Evolutionary conservation across 2,113 vertebrate genomes (phyloP).

Genomic region (Willisornis vidua): DNA sequence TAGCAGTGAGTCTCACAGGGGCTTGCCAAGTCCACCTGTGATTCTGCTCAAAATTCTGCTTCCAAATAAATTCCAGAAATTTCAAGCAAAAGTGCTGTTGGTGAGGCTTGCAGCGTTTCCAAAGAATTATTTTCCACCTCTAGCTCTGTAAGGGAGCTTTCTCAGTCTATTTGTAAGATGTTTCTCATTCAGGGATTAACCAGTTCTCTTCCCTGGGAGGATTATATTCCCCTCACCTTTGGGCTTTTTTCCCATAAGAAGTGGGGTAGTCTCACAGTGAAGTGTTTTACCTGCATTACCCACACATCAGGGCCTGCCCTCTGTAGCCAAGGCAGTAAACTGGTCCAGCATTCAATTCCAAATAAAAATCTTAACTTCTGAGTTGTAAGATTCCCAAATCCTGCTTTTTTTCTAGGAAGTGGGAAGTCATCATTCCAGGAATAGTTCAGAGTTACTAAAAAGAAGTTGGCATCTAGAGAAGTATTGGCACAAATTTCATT

Average conservation of each 20-base stretch:
- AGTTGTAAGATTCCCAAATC: neutral
- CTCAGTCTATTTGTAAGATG: neutral
- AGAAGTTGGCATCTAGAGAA: neutral
- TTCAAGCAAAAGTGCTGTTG: neutral
- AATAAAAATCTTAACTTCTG: neutral
- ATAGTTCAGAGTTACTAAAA: neutral
- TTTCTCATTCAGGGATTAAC: neutral
- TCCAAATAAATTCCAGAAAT: neutral
- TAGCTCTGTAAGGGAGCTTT: neutral
- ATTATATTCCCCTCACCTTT: neutral
- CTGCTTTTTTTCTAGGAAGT: neutral
- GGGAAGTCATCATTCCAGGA: neutral
- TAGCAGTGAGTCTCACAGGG: neutral
- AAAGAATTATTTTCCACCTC: neutral
- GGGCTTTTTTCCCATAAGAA: neutral
- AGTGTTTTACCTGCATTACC: neutral
- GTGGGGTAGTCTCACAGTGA: neutral
- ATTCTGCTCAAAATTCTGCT: neutral
- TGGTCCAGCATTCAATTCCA: neutral
- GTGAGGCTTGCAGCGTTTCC: neutral
- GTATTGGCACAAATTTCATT: neutral
- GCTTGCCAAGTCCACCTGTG: neutral
- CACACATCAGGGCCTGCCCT: neutral
- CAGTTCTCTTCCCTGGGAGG: neutral
- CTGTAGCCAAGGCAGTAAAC: neutral